Evolutionary conservation across 2,797 vertebrate genomes (phyloP).

Genomic region (Poecilia wingei): DNA sequence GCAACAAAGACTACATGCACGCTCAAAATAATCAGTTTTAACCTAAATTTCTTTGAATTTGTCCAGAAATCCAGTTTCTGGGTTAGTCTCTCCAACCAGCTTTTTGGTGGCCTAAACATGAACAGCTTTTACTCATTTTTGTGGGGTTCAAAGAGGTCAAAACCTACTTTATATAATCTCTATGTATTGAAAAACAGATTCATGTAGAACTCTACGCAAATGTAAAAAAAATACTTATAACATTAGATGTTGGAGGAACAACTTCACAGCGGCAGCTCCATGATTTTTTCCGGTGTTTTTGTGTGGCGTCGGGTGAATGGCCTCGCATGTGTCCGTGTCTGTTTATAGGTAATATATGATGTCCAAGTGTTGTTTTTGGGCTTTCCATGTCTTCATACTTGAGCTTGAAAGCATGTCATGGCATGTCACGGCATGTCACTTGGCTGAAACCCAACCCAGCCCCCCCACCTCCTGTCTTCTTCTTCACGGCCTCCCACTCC

Average conservation of each 20-base stretch:
- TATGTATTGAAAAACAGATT: neutral
- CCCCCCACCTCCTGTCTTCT: neutral
- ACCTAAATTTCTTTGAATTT: neutral
- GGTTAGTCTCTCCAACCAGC: neutral
- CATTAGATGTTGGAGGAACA: neutral
- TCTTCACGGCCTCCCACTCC: neutral
- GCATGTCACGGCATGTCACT: constrained; percentile 52
- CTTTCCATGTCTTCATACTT: constrained; percentile 44
- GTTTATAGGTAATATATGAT: constrained; percentile 30
- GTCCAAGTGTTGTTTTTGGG: constrained; percentile 32
- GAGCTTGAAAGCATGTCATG: constrained; percentile 59
- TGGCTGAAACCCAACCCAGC: constrained; percentile 39
- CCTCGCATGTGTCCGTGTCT: constrained; percentile 21
- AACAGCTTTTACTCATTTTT: neutral
- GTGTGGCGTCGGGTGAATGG: constrained; percentile 16
- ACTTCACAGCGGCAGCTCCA: constrained; percentile 5
- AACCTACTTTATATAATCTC: neutral
- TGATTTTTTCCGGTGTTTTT: constrained; percentile 44
- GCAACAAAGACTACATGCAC: neutral
- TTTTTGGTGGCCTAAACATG: neutral
- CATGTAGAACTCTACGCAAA: neutral
- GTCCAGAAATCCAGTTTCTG: neutral
- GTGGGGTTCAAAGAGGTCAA: neutral
- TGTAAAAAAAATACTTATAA: neutral
- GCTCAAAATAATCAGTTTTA: neutral